Evolutionary conservation across 2,113 vertebrate genomes (phyloP).

Genomic region (Isichthys henryi): DNA sequence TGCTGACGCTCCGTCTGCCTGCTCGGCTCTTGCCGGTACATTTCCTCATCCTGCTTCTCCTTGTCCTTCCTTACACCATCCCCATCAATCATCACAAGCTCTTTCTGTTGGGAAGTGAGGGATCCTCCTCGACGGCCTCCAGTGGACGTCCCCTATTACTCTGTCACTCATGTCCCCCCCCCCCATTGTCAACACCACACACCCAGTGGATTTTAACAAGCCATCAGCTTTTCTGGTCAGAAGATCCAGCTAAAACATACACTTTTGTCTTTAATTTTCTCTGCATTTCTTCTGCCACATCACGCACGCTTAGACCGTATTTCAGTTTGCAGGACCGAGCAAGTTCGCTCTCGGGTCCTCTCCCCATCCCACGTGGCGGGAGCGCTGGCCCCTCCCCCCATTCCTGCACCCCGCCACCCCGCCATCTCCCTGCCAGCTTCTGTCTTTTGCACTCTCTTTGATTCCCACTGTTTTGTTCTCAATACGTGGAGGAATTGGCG

Average conservation of each 20-base stretch:
- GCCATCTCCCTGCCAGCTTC: not conserved
- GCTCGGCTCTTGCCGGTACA: not conserved
- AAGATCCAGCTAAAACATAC: not conserved
- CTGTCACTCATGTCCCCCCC: not conserved
- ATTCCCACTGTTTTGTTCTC: not conserved
- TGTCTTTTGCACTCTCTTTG: not conserved
- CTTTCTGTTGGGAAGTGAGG: not conserved
- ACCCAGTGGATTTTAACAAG: not conserved
- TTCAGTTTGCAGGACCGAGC: not conserved
- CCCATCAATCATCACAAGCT: not conserved
- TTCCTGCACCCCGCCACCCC: not conserved
- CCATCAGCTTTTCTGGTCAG: not conserved
- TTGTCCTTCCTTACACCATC: not conserved
- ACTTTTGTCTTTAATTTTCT: not conserved
- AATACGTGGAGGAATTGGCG: conserved; percentile 30
- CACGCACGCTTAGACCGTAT: not conserved
- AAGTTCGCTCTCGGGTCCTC: not conserved
- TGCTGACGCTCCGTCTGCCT: not conserved
- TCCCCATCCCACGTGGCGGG: not conserved
- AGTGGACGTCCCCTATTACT: not conserved
- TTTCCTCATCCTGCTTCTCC: not conserved
- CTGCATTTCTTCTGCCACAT: not conserved
- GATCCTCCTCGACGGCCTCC: not conserved
- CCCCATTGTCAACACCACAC: not conserved
- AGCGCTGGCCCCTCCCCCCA: not conserved